Evolutionary conservation across 2,113 vertebrate genomes (phyloP).

Genomic region (Poeciliopsis turrubarensis): DNA sequence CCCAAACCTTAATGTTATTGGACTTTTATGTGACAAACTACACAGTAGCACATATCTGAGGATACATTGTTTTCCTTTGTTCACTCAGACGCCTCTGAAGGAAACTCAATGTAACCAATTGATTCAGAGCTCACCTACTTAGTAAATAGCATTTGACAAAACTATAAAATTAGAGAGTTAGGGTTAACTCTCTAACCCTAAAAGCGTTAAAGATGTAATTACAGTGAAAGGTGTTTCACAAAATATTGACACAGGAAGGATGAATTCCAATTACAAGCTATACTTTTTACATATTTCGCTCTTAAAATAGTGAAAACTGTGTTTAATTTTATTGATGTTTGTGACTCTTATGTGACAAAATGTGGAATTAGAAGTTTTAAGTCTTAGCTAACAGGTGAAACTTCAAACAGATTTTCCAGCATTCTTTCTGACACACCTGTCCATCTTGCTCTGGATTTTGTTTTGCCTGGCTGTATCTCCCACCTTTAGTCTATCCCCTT

Average conservation of each 20-base stretch:
- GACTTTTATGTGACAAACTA: neutral
- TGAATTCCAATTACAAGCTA: neutral
- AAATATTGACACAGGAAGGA: neutral
- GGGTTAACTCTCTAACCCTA: no score
- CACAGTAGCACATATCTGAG: neutral
- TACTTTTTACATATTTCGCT: no score
- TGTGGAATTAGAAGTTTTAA: neutral
- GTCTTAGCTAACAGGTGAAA: constrained; percentile 7
- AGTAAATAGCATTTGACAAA: no score
- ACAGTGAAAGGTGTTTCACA: neutral
- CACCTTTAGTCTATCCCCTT: constrained; percentile 19
- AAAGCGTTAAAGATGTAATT: neutral
- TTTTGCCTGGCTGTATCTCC: neutral
- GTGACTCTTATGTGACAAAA: neutral
- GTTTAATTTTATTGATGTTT: neutral
- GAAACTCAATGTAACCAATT: no score
- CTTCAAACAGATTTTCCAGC: constrained; percentile 11
- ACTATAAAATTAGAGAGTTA: no score
- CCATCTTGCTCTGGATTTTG: constrained; percentile 4
- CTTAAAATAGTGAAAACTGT: no score
- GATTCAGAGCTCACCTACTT: no score
- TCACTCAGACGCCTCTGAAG: no score
- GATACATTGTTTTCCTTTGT: no score
- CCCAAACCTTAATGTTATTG: neutral
- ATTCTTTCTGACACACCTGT: constrained; percentile 26